A percentile compares a stretch with the other conserved stretches of the same genome.
Evolutionary conservation across 1,140 invertebrate species (phyloP).

Genomic region (Cataglyphis hispanica): DNA sequence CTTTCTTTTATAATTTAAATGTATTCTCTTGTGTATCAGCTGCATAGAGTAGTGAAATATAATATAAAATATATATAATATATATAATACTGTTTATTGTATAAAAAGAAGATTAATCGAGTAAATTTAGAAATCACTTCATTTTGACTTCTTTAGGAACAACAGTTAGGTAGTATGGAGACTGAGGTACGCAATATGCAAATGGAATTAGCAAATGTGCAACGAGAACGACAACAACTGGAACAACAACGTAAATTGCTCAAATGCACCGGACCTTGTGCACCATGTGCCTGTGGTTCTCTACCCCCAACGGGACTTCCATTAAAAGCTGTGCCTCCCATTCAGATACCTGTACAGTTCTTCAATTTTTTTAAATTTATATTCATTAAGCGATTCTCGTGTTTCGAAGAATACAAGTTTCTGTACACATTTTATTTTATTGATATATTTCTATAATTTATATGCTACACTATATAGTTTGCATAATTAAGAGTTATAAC

Average conservation of each 20-base stretch:
- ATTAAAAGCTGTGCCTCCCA: conserved; percentile 22
- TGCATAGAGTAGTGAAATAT: neutral
- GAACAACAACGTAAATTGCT: conserved; percentile 86
- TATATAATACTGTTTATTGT: neutral
- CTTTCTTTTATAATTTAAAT: neutral
- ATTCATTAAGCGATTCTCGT: neutral
- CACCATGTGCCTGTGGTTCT: conserved; percentile 76
- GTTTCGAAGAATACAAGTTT: neutral
- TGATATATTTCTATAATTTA: neutral
- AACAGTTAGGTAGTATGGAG: conserved; percentile 88
- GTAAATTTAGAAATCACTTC: neutral
- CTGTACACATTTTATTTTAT: neutral
- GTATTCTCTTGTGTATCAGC: neutral
- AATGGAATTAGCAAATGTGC: conserved; percentile 87
- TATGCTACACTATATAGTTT: neutral
- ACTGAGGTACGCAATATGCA: conserved; percentile 88
- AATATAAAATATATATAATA: neutral
- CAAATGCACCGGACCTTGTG: conserved; percentile 81
- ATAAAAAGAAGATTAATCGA: neutral
- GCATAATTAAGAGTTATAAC: neutral
- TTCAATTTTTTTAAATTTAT: neutral
- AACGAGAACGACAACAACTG: conserved; percentile 87
- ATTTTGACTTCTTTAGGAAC: conserved; percentile 83
- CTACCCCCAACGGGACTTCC: conserved; percentile 44
- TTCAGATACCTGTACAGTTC: conserved; percentile 56